Base-by-base conservation (phyloP, 2,888 invertebrate genomes). In the Willowsia nigromaculata region DNA sequence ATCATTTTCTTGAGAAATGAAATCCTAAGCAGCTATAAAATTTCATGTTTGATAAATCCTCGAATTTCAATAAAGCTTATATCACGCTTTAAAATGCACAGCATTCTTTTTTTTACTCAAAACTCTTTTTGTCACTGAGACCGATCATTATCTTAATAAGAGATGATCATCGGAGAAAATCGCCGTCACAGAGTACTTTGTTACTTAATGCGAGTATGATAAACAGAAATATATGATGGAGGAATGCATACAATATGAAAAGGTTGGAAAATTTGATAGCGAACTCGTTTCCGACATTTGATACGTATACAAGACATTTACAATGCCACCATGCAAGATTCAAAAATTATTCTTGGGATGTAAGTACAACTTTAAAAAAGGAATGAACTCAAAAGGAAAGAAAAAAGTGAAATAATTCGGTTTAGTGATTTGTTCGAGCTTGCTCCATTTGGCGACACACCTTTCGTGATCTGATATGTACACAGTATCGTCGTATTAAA, bases 381-480 rank as follows among this genome's bases (percentile, higher is more conserved):
- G 25, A 80, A 59, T 22, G 30, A 80, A 2, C 50, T 13, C 18
- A 80, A 59, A 80, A 40, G 40, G 59, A 59, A 80, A 80, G n/a
- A 78, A 78, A 18, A 40, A 30, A 33, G 53, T 33, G n/a, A n/a
- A n/a, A 78, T 78, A 33, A 78, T 59, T 59, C 81, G 56, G 59
- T 59, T 37, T 59, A 81, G 56, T 81, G 59, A 81, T 59, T 40
- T 81, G 59, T 76, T 76, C 76, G 15, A 62, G 50, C 47, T 59
- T 85, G 85, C 78, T 85, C 87, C 81, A 81, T 87, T 81, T 87
- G 71, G 81, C 86, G 86, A 81, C 87, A 87, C 81, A 86, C 86
- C 86, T 87, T 86, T 74, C 22, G 22, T 85, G 62, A 50, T 59
- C 50, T 53, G 53, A 80, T 80, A 59, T 37, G 22, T 27, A 56